These are phyloP conservation scores for Ormyrus labotus DNA, from an alignment of 2,888 invertebrate genomes.

Conservation along the genomic window DNA sequence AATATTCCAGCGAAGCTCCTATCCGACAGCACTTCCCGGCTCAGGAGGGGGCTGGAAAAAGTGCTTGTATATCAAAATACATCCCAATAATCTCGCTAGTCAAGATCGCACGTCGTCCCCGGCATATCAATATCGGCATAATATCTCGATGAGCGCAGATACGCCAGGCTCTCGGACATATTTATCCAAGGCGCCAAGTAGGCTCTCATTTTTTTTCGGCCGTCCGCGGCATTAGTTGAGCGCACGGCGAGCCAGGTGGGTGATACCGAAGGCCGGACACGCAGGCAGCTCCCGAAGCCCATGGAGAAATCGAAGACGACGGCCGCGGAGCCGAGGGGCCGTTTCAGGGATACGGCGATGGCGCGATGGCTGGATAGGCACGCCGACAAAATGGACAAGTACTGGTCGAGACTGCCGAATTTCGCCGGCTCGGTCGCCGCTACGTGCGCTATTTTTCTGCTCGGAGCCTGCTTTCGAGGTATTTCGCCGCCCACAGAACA, in stretches of 20 bases:
- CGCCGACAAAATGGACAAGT: slow-evolving; percentile 39
- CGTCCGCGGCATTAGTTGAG: neutral
- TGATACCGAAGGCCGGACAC: neutral
- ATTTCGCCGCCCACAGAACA: neutral
- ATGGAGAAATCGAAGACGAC: neutral
- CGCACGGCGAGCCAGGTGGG: slow-evolving; percentile 3
- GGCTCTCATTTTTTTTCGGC: neutral
- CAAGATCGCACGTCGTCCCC: too few species aligned
- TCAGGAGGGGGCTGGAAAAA: too few species aligned
- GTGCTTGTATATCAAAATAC: too few species aligned
- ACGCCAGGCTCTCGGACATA: neutral
- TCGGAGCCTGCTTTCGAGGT: slow-evolving; percentile 47
- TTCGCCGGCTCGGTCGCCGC: slow-evolving; percentile 25
- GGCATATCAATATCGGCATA: slow-evolving; percentile 2
- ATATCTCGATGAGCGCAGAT: slow-evolving; percentile 34
- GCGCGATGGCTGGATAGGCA: slow-evolving; percentile 43
- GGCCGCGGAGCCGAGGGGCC: neutral
- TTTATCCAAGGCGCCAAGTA: neutral
- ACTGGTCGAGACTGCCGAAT: slow-evolving; percentile 40
- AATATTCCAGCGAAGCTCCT: too few species aligned
- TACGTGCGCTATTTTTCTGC: slow-evolving; percentile 36
- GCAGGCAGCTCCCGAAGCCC: neutral
- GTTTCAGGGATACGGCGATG: slow-evolving; percentile 18
- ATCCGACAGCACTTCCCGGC: too few species aligned
- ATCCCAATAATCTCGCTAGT: too few species aligned